A percentile compares a stretch with the other conserved stretches of the same genome.
Conservation (phyloP, 1,140 invertebrate species). For the Plutomurus gul region DNA sequence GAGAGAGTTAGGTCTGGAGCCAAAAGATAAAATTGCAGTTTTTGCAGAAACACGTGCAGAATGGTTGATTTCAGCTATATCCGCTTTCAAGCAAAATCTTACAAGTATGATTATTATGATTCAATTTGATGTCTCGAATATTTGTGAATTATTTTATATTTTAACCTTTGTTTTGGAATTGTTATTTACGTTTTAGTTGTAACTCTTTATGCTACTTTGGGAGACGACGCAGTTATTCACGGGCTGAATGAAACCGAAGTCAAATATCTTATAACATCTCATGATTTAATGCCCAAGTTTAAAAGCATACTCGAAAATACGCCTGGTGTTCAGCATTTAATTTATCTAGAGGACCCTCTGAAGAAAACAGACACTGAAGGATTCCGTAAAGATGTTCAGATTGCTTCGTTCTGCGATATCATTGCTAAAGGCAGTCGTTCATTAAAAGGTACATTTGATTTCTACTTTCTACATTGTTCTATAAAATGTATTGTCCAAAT, state of each 20-base stretch:
- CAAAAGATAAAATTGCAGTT: constrained; percentile 71
- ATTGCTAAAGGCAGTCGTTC: constrained; percentile 59
- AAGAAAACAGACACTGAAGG: constrained; percentile 69
- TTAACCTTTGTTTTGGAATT: neutral
- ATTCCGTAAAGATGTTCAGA: constrained; percentile 69
- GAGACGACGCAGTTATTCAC: constrained; percentile 93
- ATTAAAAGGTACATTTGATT: constrained; percentile 58
- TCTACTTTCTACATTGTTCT: neutral
- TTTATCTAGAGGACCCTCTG: constrained; percentile 88
- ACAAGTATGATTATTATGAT: constrained; percentile 64
- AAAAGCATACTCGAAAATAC: constrained; percentile 72
- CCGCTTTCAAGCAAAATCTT: constrained; percentile 87
- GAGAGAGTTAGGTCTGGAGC: constrained; percentile 63
- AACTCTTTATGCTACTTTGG: constrained; percentile 95
- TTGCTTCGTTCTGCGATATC: constrained; percentile 68
- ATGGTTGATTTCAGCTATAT: constrained; percentile 96
- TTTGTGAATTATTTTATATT: neutral
- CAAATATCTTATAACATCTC: constrained; percentile 82
- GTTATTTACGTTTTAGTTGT: constrained; percentile 68
- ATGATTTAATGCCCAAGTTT: constrained; percentile 87
- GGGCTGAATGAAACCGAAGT: constrained; percentile 97
- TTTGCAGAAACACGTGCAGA: constrained; percentile 96
- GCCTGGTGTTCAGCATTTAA: constrained; percentile 73
- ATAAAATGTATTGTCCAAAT: neutral
- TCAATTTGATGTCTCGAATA: neutral